phyloP scores from a whole-genome alignment of 2,888 invertebrate species.

The Melipona bicolor region DNA sequence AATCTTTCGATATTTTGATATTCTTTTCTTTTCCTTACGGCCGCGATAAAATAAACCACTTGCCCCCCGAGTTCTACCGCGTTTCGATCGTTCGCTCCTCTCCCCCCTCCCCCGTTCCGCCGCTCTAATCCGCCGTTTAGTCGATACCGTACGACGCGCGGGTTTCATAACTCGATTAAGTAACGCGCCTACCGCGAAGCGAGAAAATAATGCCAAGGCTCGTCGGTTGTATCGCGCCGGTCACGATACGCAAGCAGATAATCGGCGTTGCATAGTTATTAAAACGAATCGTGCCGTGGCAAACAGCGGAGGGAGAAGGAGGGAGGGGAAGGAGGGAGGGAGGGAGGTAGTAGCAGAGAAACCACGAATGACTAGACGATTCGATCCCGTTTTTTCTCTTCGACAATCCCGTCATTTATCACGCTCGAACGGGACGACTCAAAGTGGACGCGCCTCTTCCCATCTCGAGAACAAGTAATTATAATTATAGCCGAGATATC shows the following conservation, averaged over 20 bases:
- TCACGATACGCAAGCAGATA: slow-evolving; percentile 63
- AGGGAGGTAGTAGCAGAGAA: neutral
- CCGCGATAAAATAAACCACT: too few species aligned
- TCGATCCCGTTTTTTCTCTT: neutral
- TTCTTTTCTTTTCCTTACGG: too few species aligned
- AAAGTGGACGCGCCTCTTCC: too few species aligned
- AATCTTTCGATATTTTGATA: too few species aligned
- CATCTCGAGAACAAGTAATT: too few species aligned
- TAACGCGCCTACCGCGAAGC: slow-evolving; percentile 66
- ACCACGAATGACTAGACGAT: slow-evolving; percentile 2
- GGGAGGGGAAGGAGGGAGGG: too few species aligned
- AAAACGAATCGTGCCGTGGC: slow-evolving; percentile 38
- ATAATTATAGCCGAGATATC: too few species aligned
- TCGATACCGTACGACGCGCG: slow-evolving; percentile 56
- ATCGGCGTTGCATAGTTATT: slow-evolving; percentile 58
- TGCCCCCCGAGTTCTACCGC: neutral
- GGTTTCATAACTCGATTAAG: slow-evolving; percentile 72
- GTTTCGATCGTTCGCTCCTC: slow-evolving; percentile 33
- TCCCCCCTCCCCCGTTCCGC: neutral
- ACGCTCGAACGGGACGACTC: too few species aligned
- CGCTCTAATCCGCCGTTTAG: slow-evolving; percentile 53
- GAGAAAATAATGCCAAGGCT: slow-evolving; percentile 79
- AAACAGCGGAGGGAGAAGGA: neutral
- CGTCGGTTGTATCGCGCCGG: slow-evolving; percentile 57
- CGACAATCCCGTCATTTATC: neutral